Evolutionary conservation across 2,113 vertebrate species (phyloP).

Genomic region (Ibidorhyncha struthersii): DNA sequence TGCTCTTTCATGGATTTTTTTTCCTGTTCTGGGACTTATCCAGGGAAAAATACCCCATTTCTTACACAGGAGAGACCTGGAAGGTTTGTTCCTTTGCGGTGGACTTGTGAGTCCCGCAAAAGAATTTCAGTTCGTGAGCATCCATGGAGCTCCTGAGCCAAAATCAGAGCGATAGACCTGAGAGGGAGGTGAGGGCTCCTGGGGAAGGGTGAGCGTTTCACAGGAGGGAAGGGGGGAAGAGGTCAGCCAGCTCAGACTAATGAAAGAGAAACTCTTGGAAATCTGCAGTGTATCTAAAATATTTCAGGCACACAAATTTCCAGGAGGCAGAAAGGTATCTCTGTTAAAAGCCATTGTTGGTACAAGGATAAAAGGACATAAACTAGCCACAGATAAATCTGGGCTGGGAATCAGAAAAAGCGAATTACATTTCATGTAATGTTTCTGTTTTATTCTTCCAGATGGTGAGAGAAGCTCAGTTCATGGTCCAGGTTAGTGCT

Average conservation of each 20-base stretch:
- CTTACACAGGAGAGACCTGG: not conserved
- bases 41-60: not conserved
- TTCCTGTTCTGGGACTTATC: not conserved
- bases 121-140: not conserved
- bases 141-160: not conserved
- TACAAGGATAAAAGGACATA: not conserved
- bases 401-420: not conserved
- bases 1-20: not conserved
- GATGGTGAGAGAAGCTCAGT: not conserved
- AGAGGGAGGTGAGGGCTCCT: not conserved
- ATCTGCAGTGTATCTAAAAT: not conserved
- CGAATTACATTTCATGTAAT: not conserved
- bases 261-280: not conserved
- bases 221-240: not conserved
- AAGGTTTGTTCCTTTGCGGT: not conserved
- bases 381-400: not conserved
- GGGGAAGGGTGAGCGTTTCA: not conserved
- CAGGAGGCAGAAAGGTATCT: not conserved
- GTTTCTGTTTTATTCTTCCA: not conserved
- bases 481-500: not conserved
- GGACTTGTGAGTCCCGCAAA: not conserved
- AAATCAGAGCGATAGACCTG: not conserved
- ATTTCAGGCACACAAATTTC: not conserved
- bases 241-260: not conserved
- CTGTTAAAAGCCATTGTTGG: not conserved